Percentiles rank a stretch among this genome's conserved stretches.
These are phyloP conservation scores for Elgaria multicarinata DNA, from an alignment of 2,113 vertebrate species.

Conservation along the genomic window DNA sequence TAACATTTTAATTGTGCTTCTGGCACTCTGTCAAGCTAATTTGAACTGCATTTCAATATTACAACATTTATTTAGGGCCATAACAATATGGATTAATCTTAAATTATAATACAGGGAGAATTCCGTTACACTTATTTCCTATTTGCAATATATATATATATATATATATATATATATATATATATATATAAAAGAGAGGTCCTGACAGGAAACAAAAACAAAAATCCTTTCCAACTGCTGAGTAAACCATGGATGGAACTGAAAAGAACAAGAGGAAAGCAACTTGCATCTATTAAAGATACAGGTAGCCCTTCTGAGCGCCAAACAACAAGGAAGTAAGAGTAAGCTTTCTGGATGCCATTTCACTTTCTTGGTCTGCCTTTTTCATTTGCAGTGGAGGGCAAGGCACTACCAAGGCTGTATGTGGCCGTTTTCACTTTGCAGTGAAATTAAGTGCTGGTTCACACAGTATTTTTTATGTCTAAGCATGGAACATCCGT, in stretches of 20 bases:
- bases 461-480: neutral
- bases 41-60: constrained; percentile 53
- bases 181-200: constrained; percentile 43
- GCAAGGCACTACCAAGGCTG: neutral
- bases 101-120: constrained; percentile 58
- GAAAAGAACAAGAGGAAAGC: neutral
- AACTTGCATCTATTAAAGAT: neutral
- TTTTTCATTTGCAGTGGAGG: neutral
- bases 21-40: constrained; percentile 53
- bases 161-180: too few relatives aligned
- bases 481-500: neutral
- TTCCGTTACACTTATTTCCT: constrained; percentile 41
- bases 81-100: constrained; percentile 71
- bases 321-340: constrained; percentile 7
- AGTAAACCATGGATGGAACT: neutral
- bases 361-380: neutral
- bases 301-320: neutral
- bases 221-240: neutral
- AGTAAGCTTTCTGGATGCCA: neutral
- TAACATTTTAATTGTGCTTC: constrained; percentile 59
- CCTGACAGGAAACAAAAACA: neutral
- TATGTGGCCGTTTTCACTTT: neutral
- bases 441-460: neutral
- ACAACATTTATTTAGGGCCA: constrained; percentile 55
- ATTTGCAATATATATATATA: constrained; percentile 53